Evolutionary conservation across 1,140 invertebrate species (phyloP).

Genomic region (Triops cancriformis): DNA sequence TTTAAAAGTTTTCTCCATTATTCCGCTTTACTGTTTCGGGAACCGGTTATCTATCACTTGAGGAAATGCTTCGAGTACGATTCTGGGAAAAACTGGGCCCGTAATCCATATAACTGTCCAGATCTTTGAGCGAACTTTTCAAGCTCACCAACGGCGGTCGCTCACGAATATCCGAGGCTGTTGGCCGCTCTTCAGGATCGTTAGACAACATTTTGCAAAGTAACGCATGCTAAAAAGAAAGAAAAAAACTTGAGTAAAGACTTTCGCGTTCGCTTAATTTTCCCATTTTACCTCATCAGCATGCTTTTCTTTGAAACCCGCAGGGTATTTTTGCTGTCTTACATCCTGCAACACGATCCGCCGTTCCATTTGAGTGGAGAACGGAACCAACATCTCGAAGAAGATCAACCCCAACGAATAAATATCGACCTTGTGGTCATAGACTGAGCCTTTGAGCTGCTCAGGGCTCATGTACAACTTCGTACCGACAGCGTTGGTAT

Average conservation of each 20-base stretch:
- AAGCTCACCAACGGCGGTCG: slow-evolving; percentile 38
- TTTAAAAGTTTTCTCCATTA: background rate
- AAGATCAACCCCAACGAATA: slow-evolving; percentile 90
- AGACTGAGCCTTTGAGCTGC: slow-evolving; percentile 56
- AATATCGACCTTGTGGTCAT: slow-evolving; percentile 93
- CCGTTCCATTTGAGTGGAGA: slow-evolving; percentile 83
- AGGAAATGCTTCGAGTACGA: background rate
- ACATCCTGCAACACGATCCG: slow-evolving; percentile 49
- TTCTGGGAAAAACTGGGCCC: background rate
- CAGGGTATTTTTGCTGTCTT: slow-evolving; percentile 58
- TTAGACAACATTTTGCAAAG: slow-evolving; percentile 65
- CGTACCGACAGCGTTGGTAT: slow-evolving; percentile 72
- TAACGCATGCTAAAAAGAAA: slow-evolving; percentile 54
- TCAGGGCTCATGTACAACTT: slow-evolving; percentile 96
- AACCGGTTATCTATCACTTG: background rate
- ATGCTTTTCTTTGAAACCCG: slow-evolving; percentile 53
- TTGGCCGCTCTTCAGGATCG: slow-evolving; percentile 61
- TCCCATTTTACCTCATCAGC: slow-evolving; percentile 56
- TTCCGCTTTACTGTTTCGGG: background rate
- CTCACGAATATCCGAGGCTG: slow-evolving; percentile 58
- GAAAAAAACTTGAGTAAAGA: slow-evolving; percentile 23
- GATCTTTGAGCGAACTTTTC: background rate
- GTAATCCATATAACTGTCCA: background rate
- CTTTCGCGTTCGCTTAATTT: background rate
- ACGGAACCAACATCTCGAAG: slow-evolving; percentile 82